A percentile compares a stretch with the other conserved stretches of the same genome.
These are phyloP conservation scores for Turritopsis dohrnii DNA, from an alignment of 30 jellyfish, hydroid and myxozoan species.

Conservation along the genomic window DNA sequence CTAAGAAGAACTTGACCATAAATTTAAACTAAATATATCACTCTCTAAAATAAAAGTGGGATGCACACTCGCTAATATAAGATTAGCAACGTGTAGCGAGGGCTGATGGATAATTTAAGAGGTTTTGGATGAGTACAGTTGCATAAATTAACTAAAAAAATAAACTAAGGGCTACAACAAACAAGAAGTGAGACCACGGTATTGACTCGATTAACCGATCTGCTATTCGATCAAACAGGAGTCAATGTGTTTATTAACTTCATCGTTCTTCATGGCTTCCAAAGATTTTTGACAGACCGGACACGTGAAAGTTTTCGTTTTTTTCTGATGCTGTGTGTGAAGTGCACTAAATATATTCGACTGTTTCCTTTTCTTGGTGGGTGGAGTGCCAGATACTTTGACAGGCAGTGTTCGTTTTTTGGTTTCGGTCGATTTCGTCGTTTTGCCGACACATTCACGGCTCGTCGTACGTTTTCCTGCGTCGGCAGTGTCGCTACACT, in stretches of 20 bases:
- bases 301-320: slow-evolving; percentile 41
- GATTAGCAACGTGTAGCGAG: too few species aligned
- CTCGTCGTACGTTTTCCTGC: neutral
- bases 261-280: slow-evolving; percentile 38
- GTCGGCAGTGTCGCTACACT: neutral
- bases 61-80: too few species aligned
- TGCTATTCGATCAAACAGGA: slow-evolving; percentile 64
- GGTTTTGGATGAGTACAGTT: too few species aligned
- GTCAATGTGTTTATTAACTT: slow-evolving; percentile 66
- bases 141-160: too few species aligned
- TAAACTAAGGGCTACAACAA: too few species aligned
- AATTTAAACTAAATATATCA: too few species aligned
- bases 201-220: neutral
- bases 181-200: too few species aligned
- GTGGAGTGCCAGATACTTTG: neutral
- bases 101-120: too few species aligned
- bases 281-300: slow-evolving; percentile 61
- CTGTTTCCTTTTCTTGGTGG: slow-evolving; percentile 46
- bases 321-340: slow-evolving; percentile 20
- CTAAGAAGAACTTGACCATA: too few species aligned
- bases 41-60: too few species aligned
- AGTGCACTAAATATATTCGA: slow-evolving; percentile 25
- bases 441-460: neutral
- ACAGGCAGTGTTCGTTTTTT: slow-evolving; percentile 11
- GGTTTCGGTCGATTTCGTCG: neutral